A percentile compares a stretch with the other conserved stretches of the same genome.
phyloP scores from a whole-genome alignment of 2,888 invertebrate species.

The Suillia variegata region DNA sequence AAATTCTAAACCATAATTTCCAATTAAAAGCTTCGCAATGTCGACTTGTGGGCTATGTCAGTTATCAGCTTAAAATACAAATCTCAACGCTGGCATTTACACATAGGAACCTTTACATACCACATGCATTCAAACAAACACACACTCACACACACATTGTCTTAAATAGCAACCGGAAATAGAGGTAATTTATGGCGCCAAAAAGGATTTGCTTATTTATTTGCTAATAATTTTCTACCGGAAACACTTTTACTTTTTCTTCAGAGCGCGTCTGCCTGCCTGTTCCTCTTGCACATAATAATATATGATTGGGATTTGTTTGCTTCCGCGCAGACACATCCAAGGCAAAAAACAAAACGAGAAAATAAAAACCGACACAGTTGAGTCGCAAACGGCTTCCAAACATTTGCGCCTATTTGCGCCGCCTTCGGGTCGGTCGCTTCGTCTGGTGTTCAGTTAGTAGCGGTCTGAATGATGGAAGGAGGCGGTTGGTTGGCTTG shows the following conservation, averaged over 20 bases:
- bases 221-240: conserved; percentile 31
- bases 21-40: no score
- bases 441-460: not conserved
- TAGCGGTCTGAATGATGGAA: not conserved
- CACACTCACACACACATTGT: not conserved
- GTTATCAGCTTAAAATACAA: not conserved
- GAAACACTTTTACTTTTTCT: conserved; percentile 29
- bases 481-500: conserved; percentile 3
- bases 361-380: no score
- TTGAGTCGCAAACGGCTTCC: no score
- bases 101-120: no score
- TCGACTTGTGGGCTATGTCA: not conserved
- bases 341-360: no score
- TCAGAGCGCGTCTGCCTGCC: conserved; percentile 13
- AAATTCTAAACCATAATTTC: no score
- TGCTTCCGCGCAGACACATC: not conserved
- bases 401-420: conserved; percentile 12
- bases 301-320: no score
- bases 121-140: conserved; percentile 11
- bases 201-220: conserved; percentile 42
- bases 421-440: conserved; percentile 8
- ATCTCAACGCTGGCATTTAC: not conserved
- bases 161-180: conserved; percentile 35
- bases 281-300: no score
- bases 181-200: conserved; percentile 49